Base-by-base conservation (phyloP, 2,888 invertebrate genomes). In the Leptopilina drosophilae region DNA sequence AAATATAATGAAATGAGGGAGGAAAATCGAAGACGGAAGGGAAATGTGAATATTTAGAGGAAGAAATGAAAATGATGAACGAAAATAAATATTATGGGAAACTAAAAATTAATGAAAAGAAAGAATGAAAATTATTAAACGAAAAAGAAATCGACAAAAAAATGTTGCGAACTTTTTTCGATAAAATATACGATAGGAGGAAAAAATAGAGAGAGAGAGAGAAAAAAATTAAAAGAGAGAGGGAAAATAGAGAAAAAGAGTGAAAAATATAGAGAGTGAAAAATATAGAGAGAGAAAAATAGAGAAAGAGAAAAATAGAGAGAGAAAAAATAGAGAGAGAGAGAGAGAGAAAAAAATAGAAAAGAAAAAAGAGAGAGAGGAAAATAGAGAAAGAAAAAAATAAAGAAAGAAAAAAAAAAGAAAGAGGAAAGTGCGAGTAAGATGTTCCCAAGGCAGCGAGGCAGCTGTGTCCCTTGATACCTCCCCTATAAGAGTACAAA, bases 401-500 rank as follows among this genome's bases (percentile, higher is more conserved):
- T 33, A 33, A 5, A 33, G n/a, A 59, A 7, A 59, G 78, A 75
- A 78, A 81, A 77, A 67, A 80, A 64, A 77, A 53, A 33, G 64
- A 73, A 40, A 77, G 82, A 82, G 77, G 64, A 80, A 73, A 65
- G 65, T 56, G 69, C 79, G 82, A 83, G 85, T 85, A 85, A 85
- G 81, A 86, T 86, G 85, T 85, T 86, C 84, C 82, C 81, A 82
- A 82, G 75, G 79, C 82, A 85, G 82, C 83, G 82, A 85, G 85
- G 87, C 86, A 88, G 87, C 87, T 83, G 87, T 87, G 89, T 88
- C 88, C 87, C 89, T 89, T 86, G 88, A 88, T 89, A 89, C 90
- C 90, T 89, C 90, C 89, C 90, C 87, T 84, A 89, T 89, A 88
- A 91, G 88, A 91, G 91, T 91, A 91, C 91, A 91, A 91, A 91